These are phyloP conservation scores for Leptopterna dolabrata DNA, from an alignment of 2,888 invertebrate species.

Conservation along the genomic window DNA sequence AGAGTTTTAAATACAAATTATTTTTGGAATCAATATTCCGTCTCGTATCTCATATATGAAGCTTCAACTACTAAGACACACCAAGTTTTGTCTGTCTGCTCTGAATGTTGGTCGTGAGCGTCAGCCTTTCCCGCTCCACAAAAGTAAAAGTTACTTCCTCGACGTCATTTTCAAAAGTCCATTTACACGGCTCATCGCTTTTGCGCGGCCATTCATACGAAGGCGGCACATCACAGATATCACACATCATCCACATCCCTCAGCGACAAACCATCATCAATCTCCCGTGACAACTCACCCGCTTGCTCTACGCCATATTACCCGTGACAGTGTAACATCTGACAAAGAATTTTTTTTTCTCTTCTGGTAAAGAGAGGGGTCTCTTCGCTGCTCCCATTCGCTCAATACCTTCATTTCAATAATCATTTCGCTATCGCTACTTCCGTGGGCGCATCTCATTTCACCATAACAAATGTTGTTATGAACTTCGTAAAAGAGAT, in stretches of 20 bases:
- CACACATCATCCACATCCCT: not conserved
- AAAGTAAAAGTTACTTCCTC: constrained; percentile 11
- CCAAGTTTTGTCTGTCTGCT: not conserved
- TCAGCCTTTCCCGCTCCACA: not conserved
- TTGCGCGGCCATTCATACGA: not conserved
- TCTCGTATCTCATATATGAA: not conserved
- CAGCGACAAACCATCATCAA: not conserved
- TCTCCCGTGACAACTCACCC: not conserved
- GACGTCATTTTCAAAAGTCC: not conserved
- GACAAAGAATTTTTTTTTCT: too few relatives aligned
- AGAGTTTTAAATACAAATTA: too few relatives aligned
- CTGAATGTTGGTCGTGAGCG: not conserved
- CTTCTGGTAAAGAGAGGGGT: too few relatives aligned
- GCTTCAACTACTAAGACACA: not conserved
- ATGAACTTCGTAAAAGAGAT: not conserved
- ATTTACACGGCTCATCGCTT: not conserved
- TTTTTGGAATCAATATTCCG: not conserved
- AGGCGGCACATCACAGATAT: not conserved
- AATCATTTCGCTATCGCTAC: not conserved
- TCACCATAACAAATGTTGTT: not conserved
- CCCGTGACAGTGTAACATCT: not conserved
- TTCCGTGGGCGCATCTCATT: not conserved
- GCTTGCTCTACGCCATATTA: not conserved
- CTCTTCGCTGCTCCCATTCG: not conserved
- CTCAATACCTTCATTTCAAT: not conserved